These are phyloP conservation scores for Caradrina kadenii DNA, from an alignment of 2,888 invertebrate species.

Conservation along the genomic window DNA sequence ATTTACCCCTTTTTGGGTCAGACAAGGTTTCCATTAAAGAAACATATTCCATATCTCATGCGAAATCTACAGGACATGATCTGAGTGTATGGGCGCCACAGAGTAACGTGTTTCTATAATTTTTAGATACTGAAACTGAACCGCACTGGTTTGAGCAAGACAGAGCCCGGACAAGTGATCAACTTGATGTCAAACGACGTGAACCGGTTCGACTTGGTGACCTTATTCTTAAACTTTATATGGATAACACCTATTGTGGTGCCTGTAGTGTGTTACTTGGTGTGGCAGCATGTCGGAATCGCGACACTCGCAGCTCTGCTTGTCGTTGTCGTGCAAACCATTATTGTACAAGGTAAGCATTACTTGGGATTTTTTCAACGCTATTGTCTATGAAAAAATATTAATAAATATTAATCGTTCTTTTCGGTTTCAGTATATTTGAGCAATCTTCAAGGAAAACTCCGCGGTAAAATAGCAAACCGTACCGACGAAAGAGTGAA, in stretches of 20 bases:
- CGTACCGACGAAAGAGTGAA: slow-evolving; percentile 94
- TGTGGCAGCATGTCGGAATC: slow-evolving; percentile 84
- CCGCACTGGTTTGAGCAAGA: slow-evolving; percentile 90
- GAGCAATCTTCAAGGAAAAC: slow-evolving; percentile 83
- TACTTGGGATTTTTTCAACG: neutral
- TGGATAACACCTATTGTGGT: slow-evolving; percentile 95
- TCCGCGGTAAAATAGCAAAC: slow-evolving; percentile 91
- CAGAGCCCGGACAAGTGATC: slow-evolving; percentile 94
- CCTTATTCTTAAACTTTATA: slow-evolving; percentile 93
- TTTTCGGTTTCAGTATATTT: slow-evolving; percentile 79
- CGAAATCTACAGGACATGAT: neutral
- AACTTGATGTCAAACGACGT: slow-evolving; percentile 97
- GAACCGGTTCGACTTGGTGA: slow-evolving; percentile 94
- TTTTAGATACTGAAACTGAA: slow-evolving; percentile 87
- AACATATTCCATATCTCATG: too few relatives aligned
- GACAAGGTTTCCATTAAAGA: too few relatives aligned
- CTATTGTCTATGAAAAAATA: too few relatives aligned
- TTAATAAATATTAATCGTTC: neutral
- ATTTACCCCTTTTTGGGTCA: too few relatives aligned
- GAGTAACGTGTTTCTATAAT: neutral
- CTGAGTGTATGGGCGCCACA: neutral
- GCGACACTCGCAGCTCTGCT: slow-evolving; percentile 82
- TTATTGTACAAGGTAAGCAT: slow-evolving; percentile 87
- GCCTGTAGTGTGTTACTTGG: slow-evolving; percentile 86
- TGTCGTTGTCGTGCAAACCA: slow-evolving; percentile 90